A percentile compares a stretch with the other conserved stretches of the same genome.
These are phyloP conservation scores for Epinotia demarniana DNA, from an alignment of 2,888 invertebrate genomes.

Conservation along the genomic window DNA sequence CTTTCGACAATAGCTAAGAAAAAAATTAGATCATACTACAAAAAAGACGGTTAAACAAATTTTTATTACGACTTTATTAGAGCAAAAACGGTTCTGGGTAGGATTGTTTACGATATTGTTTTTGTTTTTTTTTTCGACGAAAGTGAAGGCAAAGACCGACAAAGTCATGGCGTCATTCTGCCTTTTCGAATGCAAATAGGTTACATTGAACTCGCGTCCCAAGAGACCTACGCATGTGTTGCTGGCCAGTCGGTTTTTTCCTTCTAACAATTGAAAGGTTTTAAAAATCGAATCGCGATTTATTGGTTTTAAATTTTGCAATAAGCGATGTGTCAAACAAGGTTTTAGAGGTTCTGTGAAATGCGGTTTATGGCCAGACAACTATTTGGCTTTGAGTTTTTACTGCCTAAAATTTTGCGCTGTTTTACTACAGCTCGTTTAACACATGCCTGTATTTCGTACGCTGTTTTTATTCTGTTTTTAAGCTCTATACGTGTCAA, in stretches of 20 bases:
- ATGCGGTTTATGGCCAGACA: constrained; percentile 39
- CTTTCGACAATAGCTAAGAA: constrained; percentile 54
- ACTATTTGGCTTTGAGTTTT: constrained; percentile 31
- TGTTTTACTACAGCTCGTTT: constrained; percentile 8
- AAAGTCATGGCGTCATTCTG: constrained; percentile 67
- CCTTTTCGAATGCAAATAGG: constrained; percentile 81
- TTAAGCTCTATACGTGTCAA: background rate
- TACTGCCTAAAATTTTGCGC: constrained; percentile 1
- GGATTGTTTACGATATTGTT: constrained; percentile 67
- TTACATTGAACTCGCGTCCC: constrained; percentile 75
- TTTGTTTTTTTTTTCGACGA: constrained; percentile 71
- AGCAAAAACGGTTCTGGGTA: constrained; percentile 75
- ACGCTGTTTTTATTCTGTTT: background rate
- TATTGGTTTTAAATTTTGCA: constrained; percentile 49
- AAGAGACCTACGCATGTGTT: constrained; percentile 65
- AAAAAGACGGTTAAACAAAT: constrained; percentile 59
- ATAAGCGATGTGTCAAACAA: constrained; percentile 47
- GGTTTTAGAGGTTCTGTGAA: constrained; percentile 44
- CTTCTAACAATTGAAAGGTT: constrained; percentile 50
- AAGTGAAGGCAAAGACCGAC: constrained; percentile 70
- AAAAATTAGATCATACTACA: constrained; percentile 65
- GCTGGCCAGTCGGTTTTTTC: constrained; percentile 67
- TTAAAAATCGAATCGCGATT: constrained; percentile 43
- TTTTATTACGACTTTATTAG: constrained; percentile 73
- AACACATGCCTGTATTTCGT: background rate